Evolutionary conservation across 2,797 vertebrate species (phyloP).

Genomic region (Miichthys miiuy): DNA sequence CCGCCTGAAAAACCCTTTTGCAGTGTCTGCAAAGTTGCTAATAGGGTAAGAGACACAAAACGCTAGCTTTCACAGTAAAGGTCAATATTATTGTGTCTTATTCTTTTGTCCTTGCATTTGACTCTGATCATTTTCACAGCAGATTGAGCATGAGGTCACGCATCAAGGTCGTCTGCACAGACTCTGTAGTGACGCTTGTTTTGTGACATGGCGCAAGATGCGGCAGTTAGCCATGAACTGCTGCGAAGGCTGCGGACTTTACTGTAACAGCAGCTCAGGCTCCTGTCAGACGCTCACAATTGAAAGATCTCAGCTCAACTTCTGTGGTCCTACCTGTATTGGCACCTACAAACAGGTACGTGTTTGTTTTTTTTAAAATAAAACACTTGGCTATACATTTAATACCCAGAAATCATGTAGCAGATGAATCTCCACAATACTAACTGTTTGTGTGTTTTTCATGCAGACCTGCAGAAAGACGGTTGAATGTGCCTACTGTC

Average conservation of each 20-base stretch:
- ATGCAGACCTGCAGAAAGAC: conserved; percentile 91
- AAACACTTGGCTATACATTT: background rate
- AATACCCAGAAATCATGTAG: background rate
- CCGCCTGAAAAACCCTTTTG: conserved; percentile 84
- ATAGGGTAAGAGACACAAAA: conserved; percentile 85
- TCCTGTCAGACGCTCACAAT: conserved; percentile 92
- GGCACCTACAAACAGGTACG: conserved; percentile 93
- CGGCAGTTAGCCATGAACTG: conserved; percentile 98
- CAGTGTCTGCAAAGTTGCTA: conserved; percentile 92
- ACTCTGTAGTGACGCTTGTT: conserved; percentile 96
- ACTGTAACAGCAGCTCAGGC: conserved; percentile 92
- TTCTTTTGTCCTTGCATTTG: conserved; percentile 3
- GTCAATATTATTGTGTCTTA: background rate
- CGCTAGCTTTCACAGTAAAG: background rate
- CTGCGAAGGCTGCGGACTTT: conserved; percentile 96
- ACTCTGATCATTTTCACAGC: conserved; percentile 40
- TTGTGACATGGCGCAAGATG: conserved; percentile 93
- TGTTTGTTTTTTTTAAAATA: background rate
- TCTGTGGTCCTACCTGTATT: conserved; percentile 93
- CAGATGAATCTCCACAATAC: background rate
- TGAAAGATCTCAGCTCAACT: conserved; percentile 93
- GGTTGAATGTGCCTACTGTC: conserved; percentile 91
- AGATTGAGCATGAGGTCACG: conserved; percentile 97
- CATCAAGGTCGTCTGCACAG: conserved; percentile 95
- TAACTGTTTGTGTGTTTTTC: background rate